Conservation (phyloP, 2,888 invertebrate genomes). For the Glyphotaelius pellucidus region DNA sequence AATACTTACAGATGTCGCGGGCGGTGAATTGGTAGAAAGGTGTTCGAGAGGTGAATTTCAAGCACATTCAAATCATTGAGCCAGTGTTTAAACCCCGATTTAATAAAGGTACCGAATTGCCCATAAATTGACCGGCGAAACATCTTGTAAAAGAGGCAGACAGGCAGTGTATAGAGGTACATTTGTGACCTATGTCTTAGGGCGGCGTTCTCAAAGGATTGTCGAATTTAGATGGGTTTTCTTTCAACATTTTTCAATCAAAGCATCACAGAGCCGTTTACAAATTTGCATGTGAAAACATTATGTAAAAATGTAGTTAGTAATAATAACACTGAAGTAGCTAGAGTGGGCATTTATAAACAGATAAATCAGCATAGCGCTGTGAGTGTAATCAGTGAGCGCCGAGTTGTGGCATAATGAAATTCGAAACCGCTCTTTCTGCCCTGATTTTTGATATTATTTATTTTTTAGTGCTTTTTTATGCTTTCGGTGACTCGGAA, state of each 20-base stretch:
- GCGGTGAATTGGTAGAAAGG: background rate
- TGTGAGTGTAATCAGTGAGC: too few relatives aligned
- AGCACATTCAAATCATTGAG: background rate
- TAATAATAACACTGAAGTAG: background rate
- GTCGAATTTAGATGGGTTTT: background rate
- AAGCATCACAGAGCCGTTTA: background rate
- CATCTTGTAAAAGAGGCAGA: background rate
- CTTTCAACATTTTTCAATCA: conserved; percentile 2
- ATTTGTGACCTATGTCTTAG: background rate
- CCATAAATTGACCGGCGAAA: background rate
- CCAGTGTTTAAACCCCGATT: background rate
- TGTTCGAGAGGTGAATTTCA: background rate
- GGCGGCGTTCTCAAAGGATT: conserved; percentile 20
- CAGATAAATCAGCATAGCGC: background rate
- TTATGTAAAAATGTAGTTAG: background rate
- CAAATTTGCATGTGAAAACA: background rate
- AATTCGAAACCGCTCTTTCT: background rate
- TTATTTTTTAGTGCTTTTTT: too few relatives aligned
- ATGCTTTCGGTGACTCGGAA: background rate
- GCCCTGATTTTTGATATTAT: background rate
- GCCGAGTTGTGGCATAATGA: background rate
- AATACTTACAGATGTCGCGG: background rate
- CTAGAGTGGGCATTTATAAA: background rate
- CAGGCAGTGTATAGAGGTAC: background rate
- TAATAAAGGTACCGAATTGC: background rate